Evolutionary conservation across 2,888 invertebrate species (phyloP).

Genomic region (Rhamphomyia laevipes): DNA sequence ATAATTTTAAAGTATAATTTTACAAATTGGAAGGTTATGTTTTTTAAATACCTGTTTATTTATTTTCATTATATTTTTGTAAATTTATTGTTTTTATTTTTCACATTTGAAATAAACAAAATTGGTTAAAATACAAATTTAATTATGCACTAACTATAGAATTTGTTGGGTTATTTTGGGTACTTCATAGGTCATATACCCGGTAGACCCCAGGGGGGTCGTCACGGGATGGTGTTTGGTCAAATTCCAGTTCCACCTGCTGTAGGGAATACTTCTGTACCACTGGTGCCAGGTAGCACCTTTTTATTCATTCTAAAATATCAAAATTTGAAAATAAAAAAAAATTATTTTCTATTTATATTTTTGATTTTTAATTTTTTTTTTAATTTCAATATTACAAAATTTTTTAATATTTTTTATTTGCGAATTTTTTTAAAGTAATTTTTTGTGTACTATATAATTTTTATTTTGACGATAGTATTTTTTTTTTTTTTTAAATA

Average conservation of each 20-base stretch:
- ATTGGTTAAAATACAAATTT: slow-evolving; percentile 5
- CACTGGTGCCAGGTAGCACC: slow-evolving; percentile 42
- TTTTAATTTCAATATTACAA: slow-evolving; percentile 3
- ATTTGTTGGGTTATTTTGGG: slow-evolving; percentile 6
- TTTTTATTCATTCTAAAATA: slow-evolving; percentile 9
- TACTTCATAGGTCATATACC: slow-evolving; percentile 45
- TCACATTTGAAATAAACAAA: slow-evolving; percentile 6
- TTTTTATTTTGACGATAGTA: neutral
- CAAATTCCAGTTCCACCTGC: slow-evolving; percentile 42
- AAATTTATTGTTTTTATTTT: too few relatives aligned
- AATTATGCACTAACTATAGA: neutral
- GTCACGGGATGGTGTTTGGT: slow-evolving; percentile 53
- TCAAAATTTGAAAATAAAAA: too few relatives aligned
- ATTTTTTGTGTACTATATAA: too few relatives aligned
- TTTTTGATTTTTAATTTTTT: slow-evolving; percentile 7
- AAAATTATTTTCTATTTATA: neutral
- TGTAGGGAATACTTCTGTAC: slow-evolving; percentile 39
- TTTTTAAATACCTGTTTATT: too few relatives aligned
- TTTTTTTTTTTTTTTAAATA: neutral
- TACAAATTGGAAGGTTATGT: too few relatives aligned
- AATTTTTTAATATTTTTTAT: too few relatives aligned
- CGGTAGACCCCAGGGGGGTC: slow-evolving; percentile 52
- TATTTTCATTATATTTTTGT: too few relatives aligned
- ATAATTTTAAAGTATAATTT: too few relatives aligned
- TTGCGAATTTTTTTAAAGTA: too few relatives aligned